Percentiles rank a stretch among this genome's conserved stretches.
Conservation (phyloP, 2,888 invertebrate species). For the Strigamia transsilvanica region DNA sequence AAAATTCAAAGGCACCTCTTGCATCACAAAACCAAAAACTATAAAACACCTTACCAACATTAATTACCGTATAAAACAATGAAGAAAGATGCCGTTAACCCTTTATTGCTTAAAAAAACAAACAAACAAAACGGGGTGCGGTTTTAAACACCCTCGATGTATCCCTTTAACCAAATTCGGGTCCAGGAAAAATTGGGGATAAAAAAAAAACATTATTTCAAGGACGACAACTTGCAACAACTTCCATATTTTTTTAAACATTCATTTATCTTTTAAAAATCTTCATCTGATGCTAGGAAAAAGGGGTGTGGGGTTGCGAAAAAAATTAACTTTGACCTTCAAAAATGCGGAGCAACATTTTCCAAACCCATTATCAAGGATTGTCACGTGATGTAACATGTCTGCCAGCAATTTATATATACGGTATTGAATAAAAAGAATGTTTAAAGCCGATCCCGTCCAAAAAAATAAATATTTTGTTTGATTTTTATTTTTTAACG, state of each 20-base stretch:
- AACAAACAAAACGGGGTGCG: not conserved
- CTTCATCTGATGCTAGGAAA: not conserved
- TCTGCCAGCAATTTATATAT: not conserved
- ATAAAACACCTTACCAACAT: not conserved
- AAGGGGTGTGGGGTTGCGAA: not conserved
- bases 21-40: not conserved
- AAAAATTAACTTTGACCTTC: slow-evolving; percentile 37
- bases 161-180: not conserved
- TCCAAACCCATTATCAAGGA: not conserved
- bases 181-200: not conserved
- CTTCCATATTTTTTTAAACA: not conserved
- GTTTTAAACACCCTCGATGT: not conserved
- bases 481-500: no score
- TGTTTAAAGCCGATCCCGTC: no score
- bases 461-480: no score
- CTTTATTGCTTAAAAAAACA: not conserved
- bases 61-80: not conserved
- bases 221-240: not conserved
- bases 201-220: not conserved
- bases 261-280: not conserved
- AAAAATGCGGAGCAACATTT: not conserved
- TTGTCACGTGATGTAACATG: not conserved
- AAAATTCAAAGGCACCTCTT: not conserved
- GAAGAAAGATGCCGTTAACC: slow-evolving; percentile 2
- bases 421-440: no score